These are phyloP conservation scores for Nemopilema nomurai DNA, from an alignment of 30 jellyfish, hydroid and myxozoan genomes.

Conservation along the genomic window DNA sequence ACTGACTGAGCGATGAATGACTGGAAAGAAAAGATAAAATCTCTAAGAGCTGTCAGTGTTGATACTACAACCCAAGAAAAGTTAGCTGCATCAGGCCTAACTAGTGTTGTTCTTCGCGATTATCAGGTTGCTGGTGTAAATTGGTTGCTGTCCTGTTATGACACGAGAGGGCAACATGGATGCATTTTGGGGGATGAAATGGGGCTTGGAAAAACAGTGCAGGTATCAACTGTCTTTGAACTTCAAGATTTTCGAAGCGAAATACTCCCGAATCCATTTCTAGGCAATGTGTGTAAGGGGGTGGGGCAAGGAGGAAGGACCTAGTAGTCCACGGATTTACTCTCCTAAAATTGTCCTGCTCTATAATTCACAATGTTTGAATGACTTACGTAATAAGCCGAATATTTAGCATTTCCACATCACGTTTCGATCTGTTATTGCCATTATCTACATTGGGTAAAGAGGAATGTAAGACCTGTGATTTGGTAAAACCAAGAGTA, in stretches of 20 bases:
- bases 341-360: too few species aligned
- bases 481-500: too few species aligned
- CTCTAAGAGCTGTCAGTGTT: neutral
- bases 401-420: too few species aligned
- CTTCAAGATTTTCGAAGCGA: neutral
- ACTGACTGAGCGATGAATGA: slow-evolving; percentile 1
- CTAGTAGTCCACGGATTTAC: too few species aligned
- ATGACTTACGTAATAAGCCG: too few species aligned
- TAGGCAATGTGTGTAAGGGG: too few species aligned
- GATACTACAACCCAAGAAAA: slow-evolving; percentile 8
- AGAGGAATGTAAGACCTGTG: too few species aligned
- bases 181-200: slow-evolving; percentile 94
- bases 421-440: too few species aligned
- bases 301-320: too few species aligned
- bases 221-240: slow-evolving; percentile 32
- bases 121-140: slow-evolving; percentile 83
- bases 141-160: slow-evolving; percentile 63
- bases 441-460: too few species aligned
- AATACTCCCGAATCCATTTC: too few species aligned
- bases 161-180: slow-evolving; percentile 61
- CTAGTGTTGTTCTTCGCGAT: slow-evolving; percentile 62
- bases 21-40: neutral
- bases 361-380: too few species aligned
- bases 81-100: slow-evolving; percentile 34
- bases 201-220: slow-evolving; percentile 97